A percentile compares a stretch with the other conserved stretches of the same genome.
Conservation (phyloP, 2,888 invertebrate genomes). For the Agrotis segetum region DNA sequence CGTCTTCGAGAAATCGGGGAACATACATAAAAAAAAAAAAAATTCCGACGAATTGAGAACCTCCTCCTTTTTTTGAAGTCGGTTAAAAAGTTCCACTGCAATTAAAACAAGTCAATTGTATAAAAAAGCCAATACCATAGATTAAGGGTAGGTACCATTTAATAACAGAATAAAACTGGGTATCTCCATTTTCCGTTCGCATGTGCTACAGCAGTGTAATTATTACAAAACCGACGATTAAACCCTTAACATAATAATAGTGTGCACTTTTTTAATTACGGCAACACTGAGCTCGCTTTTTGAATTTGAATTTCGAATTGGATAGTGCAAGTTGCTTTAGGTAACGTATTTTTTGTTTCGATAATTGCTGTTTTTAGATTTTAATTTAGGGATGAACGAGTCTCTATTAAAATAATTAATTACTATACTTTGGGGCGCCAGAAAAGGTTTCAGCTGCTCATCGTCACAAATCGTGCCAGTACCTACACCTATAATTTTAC, state of each 20-base stretch:
- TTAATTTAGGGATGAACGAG: slow-evolving; percentile 13
- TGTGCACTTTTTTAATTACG: slow-evolving; percentile 81
- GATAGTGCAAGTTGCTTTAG: slow-evolving; percentile 37
- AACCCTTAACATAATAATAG: slow-evolving; percentile 80
- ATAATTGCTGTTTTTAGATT: slow-evolving; percentile 50
- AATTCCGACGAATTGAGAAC: too few relatives aligned
- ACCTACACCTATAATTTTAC: too few relatives aligned
- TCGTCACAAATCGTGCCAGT: not conserved
- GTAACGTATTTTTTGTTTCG: slow-evolving; percentile 22
- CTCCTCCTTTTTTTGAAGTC: too few relatives aligned
- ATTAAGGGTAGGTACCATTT: slow-evolving; percentile 37
- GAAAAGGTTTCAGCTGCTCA: slow-evolving; percentile 30
- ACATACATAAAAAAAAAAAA: too few relatives aligned
- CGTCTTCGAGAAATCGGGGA: too few relatives aligned
- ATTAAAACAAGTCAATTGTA: not conserved
- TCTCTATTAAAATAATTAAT: slow-evolving; percentile 15
- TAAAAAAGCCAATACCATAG: slow-evolving; percentile 31
- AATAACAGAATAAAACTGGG: slow-evolving; percentile 62
- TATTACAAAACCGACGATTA: slow-evolving; percentile 74
- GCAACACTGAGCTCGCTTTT: slow-evolving; percentile 64
- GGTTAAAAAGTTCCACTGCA: too few relatives aligned
- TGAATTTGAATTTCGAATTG: slow-evolving; percentile 65
- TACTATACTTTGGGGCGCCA: not conserved
- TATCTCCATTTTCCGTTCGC: slow-evolving; percentile 71
- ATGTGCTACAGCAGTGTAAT: slow-evolving; percentile 70